phyloP scores from a whole-genome alignment of 2,888 invertebrate genomes.

The Epistrophe grossulariae region DNA sequence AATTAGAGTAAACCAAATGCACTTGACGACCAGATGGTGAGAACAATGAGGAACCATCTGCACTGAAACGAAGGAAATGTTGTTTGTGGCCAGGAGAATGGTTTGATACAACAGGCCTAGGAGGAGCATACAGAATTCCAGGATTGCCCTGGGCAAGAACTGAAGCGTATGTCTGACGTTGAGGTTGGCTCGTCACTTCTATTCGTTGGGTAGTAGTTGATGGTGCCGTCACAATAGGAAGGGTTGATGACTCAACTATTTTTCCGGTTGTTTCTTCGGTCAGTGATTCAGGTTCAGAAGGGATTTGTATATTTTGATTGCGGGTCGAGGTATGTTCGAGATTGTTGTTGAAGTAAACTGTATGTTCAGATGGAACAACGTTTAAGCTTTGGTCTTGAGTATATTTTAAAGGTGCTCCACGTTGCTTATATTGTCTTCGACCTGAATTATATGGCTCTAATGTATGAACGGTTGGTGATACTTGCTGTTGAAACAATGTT shows the following conservation, averaged over 20 bases:
- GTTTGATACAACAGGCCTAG: background rate
- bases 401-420: constrained; percentile 45
- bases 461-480: constrained; percentile 10
- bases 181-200: constrained; percentile 13
- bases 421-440: constrained; percentile 75
- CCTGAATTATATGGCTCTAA: constrained; percentile 52
- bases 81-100: constrained; percentile 32
- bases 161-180: constrained; percentile 42
- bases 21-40: constrained; percentile 56
- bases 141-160: constrained; percentile 49
- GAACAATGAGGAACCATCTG: constrained; percentile 59
- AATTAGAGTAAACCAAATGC: constrained; percentile 45
- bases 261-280: background rate
- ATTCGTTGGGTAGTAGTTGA: constrained; percentile 22
- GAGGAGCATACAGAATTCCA: constrained; percentile 55
- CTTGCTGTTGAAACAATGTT: constrained; percentile 30
- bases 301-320: constrained; percentile 61
- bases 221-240: background rate
- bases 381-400: constrained; percentile 81
- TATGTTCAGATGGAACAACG: constrained; percentile 80
- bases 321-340: constrained; percentile 67
- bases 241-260: constrained; percentile 28
- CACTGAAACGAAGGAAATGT: constrained; percentile 41
- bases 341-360: constrained; percentile 78
- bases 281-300: background rate